These are phyloP conservation scores for Ophiodon elongatus DNA, from an alignment of 2,113 vertebrate genomes.

Conservation along the genomic window DNA sequence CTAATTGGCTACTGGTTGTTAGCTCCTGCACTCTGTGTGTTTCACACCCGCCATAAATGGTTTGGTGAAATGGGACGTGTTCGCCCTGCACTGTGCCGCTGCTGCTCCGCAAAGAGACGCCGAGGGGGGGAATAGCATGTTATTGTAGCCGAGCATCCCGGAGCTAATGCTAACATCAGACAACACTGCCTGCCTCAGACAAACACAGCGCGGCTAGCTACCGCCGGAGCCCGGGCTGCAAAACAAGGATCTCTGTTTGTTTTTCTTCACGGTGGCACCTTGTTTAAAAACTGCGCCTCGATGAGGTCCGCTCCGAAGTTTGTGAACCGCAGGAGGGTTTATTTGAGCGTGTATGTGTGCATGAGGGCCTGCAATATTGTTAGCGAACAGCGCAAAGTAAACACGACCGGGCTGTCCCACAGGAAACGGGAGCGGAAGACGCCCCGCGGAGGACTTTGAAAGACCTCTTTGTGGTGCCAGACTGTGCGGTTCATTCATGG, in stretches of 20 bases:
- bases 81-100: fast-evolving
- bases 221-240: not conserved
- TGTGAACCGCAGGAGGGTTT: fast-evolving
- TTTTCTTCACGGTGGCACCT: not conserved
- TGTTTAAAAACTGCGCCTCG: not conserved
- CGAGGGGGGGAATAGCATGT: not conserved
- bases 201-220: not conserved
- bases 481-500: constrained; percentile 64
- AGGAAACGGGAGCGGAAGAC: constrained; percentile 74
- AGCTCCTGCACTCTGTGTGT: no score
- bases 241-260: not conserved
- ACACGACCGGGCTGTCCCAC: constrained; percentile 61
- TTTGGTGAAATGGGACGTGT: not conserved
- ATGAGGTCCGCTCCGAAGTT: not conserved
- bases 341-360: not conserved
- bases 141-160: not conserved
- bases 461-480: constrained; percentile 69
- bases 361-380: constrained; percentile 37
- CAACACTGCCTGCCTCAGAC: constrained; percentile 9
- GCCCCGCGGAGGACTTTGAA: constrained; percentile 69
- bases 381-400: constrained; percentile 61
- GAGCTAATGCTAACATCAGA: constrained; percentile 48
- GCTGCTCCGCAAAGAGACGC: fast-evolving
- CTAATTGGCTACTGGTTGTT: constrained; percentile 28
- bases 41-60: fast-evolving